A percentile compares a stretch with the other conserved stretches of the same genome.
These are phyloP conservation scores for Drosophila nigrodunni DNA, from an alignment of 1,140 invertebrate genomes.

Conservation along the genomic window DNA sequence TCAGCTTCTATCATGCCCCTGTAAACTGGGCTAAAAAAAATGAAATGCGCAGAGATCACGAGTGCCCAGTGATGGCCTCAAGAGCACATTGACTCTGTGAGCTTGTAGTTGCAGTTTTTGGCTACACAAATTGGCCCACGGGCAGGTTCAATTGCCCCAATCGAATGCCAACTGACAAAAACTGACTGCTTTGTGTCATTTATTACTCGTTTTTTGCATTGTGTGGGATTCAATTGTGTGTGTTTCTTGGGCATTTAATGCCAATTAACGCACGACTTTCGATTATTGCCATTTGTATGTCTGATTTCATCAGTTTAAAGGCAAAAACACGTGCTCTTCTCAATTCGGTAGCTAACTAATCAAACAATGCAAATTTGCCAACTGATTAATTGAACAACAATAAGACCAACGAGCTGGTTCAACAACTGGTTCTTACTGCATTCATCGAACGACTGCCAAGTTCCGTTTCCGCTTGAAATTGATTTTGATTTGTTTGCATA, in stretches of 20 bases:
- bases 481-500: too few species aligned
- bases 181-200: slow-evolving; percentile 39
- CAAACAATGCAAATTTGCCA: slow-evolving; percentile 12
- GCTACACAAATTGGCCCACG: slow-evolving; percentile 36
- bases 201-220: slow-evolving; percentile 25
- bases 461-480: not conserved
- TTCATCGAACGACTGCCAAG: not conserved
- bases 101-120: slow-evolving; percentile 38
- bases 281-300: slow-evolving; percentile 51
- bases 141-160: slow-evolving; percentile 66
- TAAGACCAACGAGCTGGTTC: not conserved
- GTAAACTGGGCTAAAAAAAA: slow-evolving; percentile 8
- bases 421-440: slow-evolving; percentile 1
- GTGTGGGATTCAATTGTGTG: slow-evolving; percentile 41
- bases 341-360: slow-evolving; percentile 2
- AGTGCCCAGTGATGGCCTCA: slow-evolving; percentile 38
- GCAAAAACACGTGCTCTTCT: slow-evolving; percentile 16
- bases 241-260: slow-evolving; percentile 55
- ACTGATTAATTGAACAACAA: slow-evolving; percentile 14
- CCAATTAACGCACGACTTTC: slow-evolving; percentile 74
- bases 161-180: slow-evolving; percentile 31
- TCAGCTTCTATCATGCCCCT: too few species aligned
- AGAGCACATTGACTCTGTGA: slow-evolving; percentile 53
- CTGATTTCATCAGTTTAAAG: slow-evolving; percentile 1
- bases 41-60: slow-evolving; percentile 70